Conservation (phyloP, 2,888 invertebrate species). For the Selenia dentaria region DNA sequence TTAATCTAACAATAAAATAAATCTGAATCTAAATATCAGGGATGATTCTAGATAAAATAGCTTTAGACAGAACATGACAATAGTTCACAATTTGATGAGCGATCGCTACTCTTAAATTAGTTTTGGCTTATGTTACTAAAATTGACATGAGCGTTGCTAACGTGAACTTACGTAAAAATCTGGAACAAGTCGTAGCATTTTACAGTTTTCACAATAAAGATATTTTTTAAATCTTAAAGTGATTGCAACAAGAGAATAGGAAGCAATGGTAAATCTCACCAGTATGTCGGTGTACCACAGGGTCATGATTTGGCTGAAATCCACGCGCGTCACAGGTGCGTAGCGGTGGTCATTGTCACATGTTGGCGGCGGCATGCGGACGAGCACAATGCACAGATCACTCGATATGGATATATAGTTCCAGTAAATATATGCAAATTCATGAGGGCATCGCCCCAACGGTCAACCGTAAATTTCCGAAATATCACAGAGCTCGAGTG, state of each 20-base stretch:
- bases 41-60: background rate
- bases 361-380: slow-evolving; percentile 51
- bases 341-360: slow-evolving; percentile 70
- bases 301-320: slow-evolving; percentile 78
- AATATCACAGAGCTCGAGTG: slow-evolving; percentile 47
- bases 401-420: slow-evolving; percentile 41
- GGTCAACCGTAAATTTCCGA: slow-evolving; percentile 49
- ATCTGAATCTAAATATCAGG: too few relatives aligned
- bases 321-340: slow-evolving; percentile 73
- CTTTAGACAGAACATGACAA: background rate
- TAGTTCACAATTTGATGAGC: background rate
- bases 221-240: background rate
- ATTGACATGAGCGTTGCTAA: slow-evolving; percentile 16
- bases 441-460: slow-evolving; percentile 54
- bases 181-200: slow-evolving; percentile 11
- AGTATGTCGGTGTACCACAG: slow-evolving; percentile 81
- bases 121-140: slow-evolving; percentile 16
- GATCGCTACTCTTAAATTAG: background rate
- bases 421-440: slow-evolving; percentile 45
- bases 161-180: slow-evolving; percentile 17
- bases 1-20: too few relatives aligned
- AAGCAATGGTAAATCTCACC: slow-evolving; percentile 58
- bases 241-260: slow-evolving; percentile 3
- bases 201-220: background rate
- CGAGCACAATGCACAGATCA: slow-evolving; percentile 57